Percentiles rank a stretch among this genome's conserved stretches.
Evolutionary conservation across 2,797 vertebrate species (phyloP).

Genomic region (Sebastes alutus): DNA sequence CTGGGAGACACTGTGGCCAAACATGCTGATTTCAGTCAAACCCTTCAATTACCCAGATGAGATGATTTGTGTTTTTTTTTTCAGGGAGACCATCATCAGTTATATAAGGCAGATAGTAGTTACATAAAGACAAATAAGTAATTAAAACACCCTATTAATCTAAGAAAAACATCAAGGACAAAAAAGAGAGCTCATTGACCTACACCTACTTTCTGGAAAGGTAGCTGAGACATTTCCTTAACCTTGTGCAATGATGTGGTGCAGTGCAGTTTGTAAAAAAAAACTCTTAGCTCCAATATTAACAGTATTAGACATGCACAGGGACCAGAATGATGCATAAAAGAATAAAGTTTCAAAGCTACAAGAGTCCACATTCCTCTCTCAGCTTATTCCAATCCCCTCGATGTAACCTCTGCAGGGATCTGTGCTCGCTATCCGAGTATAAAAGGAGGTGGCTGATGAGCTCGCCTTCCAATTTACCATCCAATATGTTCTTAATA

Average conservation of each 20-base stretch:
- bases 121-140: not conserved
- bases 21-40: constrained; percentile 38
- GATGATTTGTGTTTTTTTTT: not conserved
- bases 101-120: not conserved
- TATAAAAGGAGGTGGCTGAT: constrained; percentile 15
- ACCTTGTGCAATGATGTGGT: not conserved
- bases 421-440: not conserved
- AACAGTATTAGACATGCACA: not conserved
- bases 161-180: not conserved
- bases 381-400: constrained; percentile 25
- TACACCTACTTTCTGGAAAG: constrained; percentile 8
- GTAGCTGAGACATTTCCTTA: not conserved
- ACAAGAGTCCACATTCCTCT: not conserved
- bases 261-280: not conserved
- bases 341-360: constrained; percentile 4
- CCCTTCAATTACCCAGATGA: not conserved
- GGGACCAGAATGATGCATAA: not conserved
- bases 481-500: constrained; percentile 1
- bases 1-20: constrained; percentile 8
- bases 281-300: not conserved
- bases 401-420: constrained; percentile 15
- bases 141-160: not conserved
- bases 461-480: constrained; percentile 12
- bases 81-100: not conserved
- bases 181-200: not conserved